Percentiles rank a stretch among this genome's conserved stretches.
phyloP scores from a whole-genome alignment of 2,113 vertebrate genomes.

The Erythrocercus mccallii region DNA sequence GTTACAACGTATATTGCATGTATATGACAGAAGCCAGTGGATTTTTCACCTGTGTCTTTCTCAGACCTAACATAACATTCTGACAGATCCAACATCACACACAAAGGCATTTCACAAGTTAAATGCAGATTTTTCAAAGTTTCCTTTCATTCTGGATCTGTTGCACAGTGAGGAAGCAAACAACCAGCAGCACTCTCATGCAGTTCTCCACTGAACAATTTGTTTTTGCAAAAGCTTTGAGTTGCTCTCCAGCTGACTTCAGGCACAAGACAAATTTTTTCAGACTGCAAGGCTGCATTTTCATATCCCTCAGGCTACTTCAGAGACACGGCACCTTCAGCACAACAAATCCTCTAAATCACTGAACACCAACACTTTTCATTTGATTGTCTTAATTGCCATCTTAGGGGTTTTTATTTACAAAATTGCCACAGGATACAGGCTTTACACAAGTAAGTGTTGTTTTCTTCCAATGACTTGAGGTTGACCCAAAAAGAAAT shows the following conservation, averaged over 20 bases:
- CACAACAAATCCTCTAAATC: neutral
- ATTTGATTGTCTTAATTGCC: neutral
- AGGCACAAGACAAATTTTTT: neutral
- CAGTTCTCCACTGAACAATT: neutral
- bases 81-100: neutral
- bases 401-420: neutral
- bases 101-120: neutral
- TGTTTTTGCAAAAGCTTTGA: neutral
- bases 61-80: neutral
- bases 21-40: neutral
- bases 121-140: neutral
- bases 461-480: neutral
- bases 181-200: neutral
- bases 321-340: neutral
- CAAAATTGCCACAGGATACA: neutral
- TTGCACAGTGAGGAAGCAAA: neutral
- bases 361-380: neutral
- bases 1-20: accelerated
- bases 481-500: neutral
- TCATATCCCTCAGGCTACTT: neutral
- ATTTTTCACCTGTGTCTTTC: neutral
- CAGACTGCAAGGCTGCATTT: neutral
- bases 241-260: neutral
- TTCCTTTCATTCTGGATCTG: neutral
- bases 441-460: neutral